Evolutionary conservation across 2,797 vertebrate species (phyloP), one percentile per base, ranked within the genome.

Genomic region (Sternotherus odoratus): DNA sequence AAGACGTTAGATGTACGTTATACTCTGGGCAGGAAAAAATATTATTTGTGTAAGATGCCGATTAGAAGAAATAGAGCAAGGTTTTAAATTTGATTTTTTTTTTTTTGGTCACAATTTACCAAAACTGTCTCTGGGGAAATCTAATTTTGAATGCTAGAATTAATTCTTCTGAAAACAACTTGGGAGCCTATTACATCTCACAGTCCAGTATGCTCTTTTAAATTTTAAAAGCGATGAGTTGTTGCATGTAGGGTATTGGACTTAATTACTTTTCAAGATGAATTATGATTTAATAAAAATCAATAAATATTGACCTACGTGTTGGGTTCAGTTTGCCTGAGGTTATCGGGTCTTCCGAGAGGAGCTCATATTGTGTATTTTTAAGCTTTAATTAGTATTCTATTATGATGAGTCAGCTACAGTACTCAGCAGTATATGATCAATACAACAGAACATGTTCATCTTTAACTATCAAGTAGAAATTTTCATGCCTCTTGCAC

Each of bases 261-360:
- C 53, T 79, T 87, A 87, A 91, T 90, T 90, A 85, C n/a, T 90
- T 81, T 85, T 50, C 23, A 75, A 75, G 46, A n/a, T 79, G 79
- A 85, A 75, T 80, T 85, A 90, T 85, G n/a, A 51, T 51, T 80
- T 80, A 60, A 75, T 90, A 85, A 82, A 78, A 82, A 79, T 80
- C 82, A 81, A 46, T 46, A 80, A 80, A 57, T 79, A 89, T 49
- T 84, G 88, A 56, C 51, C 51, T 36, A 49, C 43, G 19, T 74
- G 69, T 24, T 57, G 56, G 51, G 74, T 51, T 85, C 79, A 85
- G 63, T 39, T 88, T 19, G 66, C 39, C 12, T 12, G 16, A 57
- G 51, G 57, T 89, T 39, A 83, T 33, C 11, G 16, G 11, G 30
- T 83, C 23, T 69, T 66, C 49, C 48, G 4, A 75, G 72, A 48